phyloP scores from a whole-genome alignment of 2,888 invertebrate species.

The Hymenopus coronatus region DNA sequence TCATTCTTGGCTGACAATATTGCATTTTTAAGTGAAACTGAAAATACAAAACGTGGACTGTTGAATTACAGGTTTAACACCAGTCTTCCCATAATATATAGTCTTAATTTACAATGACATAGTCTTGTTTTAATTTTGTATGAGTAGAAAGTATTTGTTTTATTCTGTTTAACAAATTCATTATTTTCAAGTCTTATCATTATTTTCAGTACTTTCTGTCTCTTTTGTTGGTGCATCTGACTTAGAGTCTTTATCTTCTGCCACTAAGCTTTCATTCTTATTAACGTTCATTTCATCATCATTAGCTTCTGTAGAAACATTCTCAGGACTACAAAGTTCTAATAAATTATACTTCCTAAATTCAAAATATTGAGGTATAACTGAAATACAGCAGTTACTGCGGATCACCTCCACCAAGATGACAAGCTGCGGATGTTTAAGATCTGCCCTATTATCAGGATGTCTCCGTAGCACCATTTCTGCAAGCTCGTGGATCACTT shows the following conservation, averaged over 20 bases:
- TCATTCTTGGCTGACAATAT: no score
- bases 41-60: no score
- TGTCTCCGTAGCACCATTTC: constrained; percentile 67
- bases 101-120: no score
- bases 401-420: constrained; percentile 82
- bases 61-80: no score
- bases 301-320: background rate
- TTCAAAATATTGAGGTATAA: constrained; percentile 74
- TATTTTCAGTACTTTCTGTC: no score
- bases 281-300: background rate
- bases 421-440: constrained; percentile 70
- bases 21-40: no score
- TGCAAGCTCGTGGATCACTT: constrained; percentile 71
- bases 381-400: constrained; percentile 73
- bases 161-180: no score
- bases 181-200: no score
- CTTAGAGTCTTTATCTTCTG: background rate
- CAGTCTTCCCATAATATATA: no score
- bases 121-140: no score
- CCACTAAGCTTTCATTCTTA: background rate
- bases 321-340: constrained; percentile 51
- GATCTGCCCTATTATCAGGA: constrained; percentile 70
- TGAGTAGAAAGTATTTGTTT: no score
- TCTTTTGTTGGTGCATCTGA: no score
- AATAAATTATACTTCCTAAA: constrained; percentile 83